A percentile compares a stretch with the other conserved stretches of the same genome.
phyloP scores from a whole-genome alignment of 2,797 vertebrate genomes.

The Gila robusta region DNA sequence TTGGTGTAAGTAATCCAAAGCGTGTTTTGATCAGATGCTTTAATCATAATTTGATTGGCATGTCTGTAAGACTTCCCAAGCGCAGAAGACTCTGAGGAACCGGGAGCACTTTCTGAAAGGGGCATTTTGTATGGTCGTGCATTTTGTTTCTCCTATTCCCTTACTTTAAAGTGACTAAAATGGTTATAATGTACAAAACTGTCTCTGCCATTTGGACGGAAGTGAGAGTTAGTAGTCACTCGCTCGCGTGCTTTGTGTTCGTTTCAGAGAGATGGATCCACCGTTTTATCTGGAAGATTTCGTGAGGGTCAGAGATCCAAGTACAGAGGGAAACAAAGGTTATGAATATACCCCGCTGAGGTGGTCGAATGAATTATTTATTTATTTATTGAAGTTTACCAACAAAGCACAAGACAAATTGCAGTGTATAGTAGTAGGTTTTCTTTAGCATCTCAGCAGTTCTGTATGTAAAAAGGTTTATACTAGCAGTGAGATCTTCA shows the following conservation, averaged over 20 bases:
- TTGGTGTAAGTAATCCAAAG: conserved; percentile 40
- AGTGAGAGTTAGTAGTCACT: background rate
- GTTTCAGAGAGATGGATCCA: conserved; percentile 40
- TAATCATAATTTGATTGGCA: conserved; percentile 26
- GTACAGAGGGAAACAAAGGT: conserved; percentile 18
- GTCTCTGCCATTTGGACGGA: conserved; percentile 15
- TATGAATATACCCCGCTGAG: conserved; percentile 12
- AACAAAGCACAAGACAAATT: conserved; percentile 52
- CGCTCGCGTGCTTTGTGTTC: conserved; percentile 12
- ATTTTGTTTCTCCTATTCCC: conserved; percentile 18
- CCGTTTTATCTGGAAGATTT: conserved; percentile 11
- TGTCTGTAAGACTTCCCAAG: conserved; percentile 18
- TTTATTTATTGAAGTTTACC: conserved; percentile 49
- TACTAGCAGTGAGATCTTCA: conserved; percentile 1
- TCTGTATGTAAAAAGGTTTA: conserved; percentile 31
- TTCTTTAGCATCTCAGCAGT: conserved; percentile 12
- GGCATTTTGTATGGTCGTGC: background rate
- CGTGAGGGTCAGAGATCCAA: conserved; percentile 35
- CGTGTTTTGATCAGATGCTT: conserved; percentile 17
- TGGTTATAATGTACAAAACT: conserved; percentile 1
- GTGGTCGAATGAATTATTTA: conserved; percentile 29
- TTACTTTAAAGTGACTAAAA: conserved; percentile 28
- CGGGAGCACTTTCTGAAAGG: conserved; percentile 30
- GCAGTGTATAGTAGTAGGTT: conserved; percentile 24
- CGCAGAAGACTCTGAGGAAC: conserved; percentile 11